Conservation (phyloP, 1,140 invertebrate species). For the Pentalonia nigronervosa region DNA sequence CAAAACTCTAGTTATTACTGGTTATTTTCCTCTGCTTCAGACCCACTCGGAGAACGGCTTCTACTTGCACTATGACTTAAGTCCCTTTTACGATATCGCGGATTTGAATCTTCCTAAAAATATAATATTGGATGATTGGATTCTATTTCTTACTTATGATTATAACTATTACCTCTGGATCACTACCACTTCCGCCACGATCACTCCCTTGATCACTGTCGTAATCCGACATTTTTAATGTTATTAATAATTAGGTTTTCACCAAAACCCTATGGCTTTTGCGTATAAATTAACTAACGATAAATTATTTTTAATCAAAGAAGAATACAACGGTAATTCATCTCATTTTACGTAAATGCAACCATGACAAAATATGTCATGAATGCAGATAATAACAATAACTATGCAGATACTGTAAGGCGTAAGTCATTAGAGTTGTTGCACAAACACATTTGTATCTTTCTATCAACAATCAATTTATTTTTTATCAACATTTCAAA, state of each 20-base stretch:
- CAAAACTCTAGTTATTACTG: constrained; percentile 1
- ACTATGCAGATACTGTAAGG: too few species aligned
- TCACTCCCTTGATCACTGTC: constrained; percentile 49
- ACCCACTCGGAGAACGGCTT: constrained; percentile 60
- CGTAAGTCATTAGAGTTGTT: not conserved
- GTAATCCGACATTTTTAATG: constrained; percentile 43
- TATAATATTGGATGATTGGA: not conserved
- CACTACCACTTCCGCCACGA: constrained; percentile 26
- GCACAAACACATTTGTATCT: not conserved
- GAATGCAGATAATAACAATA: too few species aligned
- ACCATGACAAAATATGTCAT: too few species aligned
- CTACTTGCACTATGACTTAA: constrained; percentile 59
- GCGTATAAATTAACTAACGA: too few species aligned
- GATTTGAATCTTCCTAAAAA: constrained; percentile 38
- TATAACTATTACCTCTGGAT: not conserved
- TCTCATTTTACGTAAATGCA: too few species aligned
- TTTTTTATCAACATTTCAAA: not conserved
- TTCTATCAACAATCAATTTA: not conserved
- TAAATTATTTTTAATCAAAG: not conserved
- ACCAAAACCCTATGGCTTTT: not conserved
- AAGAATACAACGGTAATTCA: not conserved
- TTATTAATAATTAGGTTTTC: not conserved
- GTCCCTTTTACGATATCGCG: not conserved
- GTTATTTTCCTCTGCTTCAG: constrained; percentile 59
- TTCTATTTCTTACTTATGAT: not conserved